Evolutionary conservation across 2,888 invertebrate species (phyloP), one percentile per base, ranked within the genome.

Genomic region (Dicycla oo): DNA sequence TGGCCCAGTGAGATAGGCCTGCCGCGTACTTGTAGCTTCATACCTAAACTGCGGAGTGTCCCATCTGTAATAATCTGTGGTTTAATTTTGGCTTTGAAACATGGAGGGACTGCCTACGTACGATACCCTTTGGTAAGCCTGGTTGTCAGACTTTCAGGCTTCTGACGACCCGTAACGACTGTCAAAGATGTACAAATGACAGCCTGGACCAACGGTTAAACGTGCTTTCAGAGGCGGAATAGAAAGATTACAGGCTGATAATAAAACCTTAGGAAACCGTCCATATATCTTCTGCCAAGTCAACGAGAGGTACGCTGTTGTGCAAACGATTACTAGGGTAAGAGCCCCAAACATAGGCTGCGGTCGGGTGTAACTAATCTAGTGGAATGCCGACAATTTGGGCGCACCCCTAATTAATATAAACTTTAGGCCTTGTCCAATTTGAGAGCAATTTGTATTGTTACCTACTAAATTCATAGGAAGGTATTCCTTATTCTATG

Each of bases 341-440:
- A 38, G 61, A 68, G 8, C 62, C 77, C 74, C 75, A 74, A 84
- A 81, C 74, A 80, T 80, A 58, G 73, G 38, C 74, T n/a, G 83
- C 76, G 83, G 84, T 82, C 57, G 80, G 60, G 64, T 69, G 63
- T 64, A 69, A 80, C 80, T 85, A 85, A 85, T 85, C 82, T 82
- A 82, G 75, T 51, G 86, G 86, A 85, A 85, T 85, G 73, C 86
- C 71, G 71, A 80, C 83, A 82, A 86, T 86, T 86, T 81, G 81
- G 63, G 73, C 67, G 56, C 54, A 60, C 65, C 69, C 72, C 72
- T 73, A 82, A 83, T 86, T 83, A 84, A 83, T 86, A 83, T 79
- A 75, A 86, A 84, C 77, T 86, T 84, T 78, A 70, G 69, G 80
- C 75, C 54, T 64, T 47, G 58, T 61, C 62, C 72, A 81, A 81